Conservation (phyloP, 1,140 invertebrate genomes). For the Mylabris phalerata region DNA sequence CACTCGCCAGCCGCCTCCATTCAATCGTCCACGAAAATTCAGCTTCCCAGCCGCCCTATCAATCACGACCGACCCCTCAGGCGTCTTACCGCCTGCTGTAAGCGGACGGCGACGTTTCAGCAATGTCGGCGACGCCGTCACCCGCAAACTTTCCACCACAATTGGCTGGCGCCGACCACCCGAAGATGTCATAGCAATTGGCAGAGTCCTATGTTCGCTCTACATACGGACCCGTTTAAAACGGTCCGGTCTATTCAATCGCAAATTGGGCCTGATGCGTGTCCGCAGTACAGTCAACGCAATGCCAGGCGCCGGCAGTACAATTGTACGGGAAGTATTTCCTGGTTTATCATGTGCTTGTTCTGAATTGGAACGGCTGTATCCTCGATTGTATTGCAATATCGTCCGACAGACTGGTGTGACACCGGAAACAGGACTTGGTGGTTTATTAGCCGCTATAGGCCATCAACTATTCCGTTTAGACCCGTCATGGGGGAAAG, state of each 20-base stretch:
- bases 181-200: conserved; percentile 54
- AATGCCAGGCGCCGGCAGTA: conserved; percentile 14
- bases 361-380: conserved; percentile 57
- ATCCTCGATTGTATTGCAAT: conserved; percentile 56
- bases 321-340: conserved; percentile 23
- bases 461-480: conserved; percentile 47
- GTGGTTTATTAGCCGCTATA: conserved; percentile 50
- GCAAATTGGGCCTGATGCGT: conserved; percentile 62
- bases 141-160: conserved; percentile 61
- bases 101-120: conserved; percentile 49
- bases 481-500: conserved; percentile 61
- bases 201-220: conserved; percentile 49
- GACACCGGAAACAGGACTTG: conserved; percentile 44
- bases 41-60: conserved; percentile 49
- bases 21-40: conserved; percentile 42
- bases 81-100: not conserved
- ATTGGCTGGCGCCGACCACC: conserved; percentile 59
- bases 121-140: conserved; percentile 63
- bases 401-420: conserved; percentile 50
- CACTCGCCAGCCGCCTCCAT: not conserved
- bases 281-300: conserved; percentile 54
- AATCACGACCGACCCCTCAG: conserved; percentile 19
- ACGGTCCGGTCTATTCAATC: conserved; percentile 57
- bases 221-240: conserved; percentile 60
- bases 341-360: conserved; percentile 51